Evolutionary conservation across 2,888 invertebrate genomes (phyloP), one percentile per base, ranked within the genome.

Genomic region (Standfussiana lucernea): DNA sequence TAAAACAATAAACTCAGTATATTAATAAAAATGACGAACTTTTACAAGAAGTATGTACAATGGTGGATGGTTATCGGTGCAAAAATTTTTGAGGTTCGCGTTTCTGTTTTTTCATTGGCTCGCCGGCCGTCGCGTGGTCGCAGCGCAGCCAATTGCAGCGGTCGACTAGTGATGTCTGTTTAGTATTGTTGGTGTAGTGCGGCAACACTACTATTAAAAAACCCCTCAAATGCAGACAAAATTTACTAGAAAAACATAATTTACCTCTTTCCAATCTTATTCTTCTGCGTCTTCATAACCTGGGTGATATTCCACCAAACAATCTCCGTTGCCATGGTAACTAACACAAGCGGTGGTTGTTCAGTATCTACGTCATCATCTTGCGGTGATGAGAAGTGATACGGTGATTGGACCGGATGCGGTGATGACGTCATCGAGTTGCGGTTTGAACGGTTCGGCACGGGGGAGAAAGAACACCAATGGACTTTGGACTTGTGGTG

Each of bases 271-370:
- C 87, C 82, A 47, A 87, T 89, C 35, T 84, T 90, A 71, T 88
- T 91, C 7, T 92, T 91, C 32, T 92, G 87, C 24, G 90, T 89
- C 70, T 92, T 93, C 77, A 95, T 93, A 64, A 95, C 81, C 69
- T 94, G 92, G 0, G 95, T 93, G 45, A 97, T 90, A 87, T 97
- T 96, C 97, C 97, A 97, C 97, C 97, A 97, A 0, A 97, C 97
- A 42, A 97, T 95, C 90, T 97, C 97, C 2, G 97, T 95, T 1
- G 97, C 97, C 91, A 97, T 94, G 35, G 97, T 97, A 11, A 97
- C 96, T 53, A 97, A 92, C 47, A 97, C 96, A 6, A 97, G 82
- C 0, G 97, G 97, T 7, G 96, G 93, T 59, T 93, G 92, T 7
- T 93, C 93, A 32, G 21, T 40, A 1, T 93, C 93, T 35, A 42